phyloP scores from a whole-genome alignment of 2,888 invertebrate species.

The Macropis europaea region DNA sequence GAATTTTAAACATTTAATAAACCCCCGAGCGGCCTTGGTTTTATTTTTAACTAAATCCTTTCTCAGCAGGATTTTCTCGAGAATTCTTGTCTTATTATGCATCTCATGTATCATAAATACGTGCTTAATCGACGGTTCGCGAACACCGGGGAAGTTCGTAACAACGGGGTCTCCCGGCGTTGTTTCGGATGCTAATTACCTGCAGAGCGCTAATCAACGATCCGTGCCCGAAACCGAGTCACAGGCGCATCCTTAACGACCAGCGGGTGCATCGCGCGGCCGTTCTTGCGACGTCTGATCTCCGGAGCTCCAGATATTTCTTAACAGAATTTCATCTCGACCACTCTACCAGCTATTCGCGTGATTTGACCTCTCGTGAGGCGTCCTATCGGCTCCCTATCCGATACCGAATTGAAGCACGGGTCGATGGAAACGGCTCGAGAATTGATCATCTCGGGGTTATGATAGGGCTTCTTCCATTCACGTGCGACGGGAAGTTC shows the following conservation, averaged over 20 bases:
- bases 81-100: not conserved
- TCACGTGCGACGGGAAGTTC: not conserved
- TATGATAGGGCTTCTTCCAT: not conserved
- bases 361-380: not conserved
- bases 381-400: not conserved
- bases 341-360: not conserved
- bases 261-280: slow-evolving; percentile 5
- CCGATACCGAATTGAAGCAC: not conserved
- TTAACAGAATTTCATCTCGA: not conserved
- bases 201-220: slow-evolving; percentile 23
- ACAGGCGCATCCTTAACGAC: slow-evolving; percentile 19
- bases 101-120: not conserved
- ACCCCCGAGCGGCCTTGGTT: too few species aligned
- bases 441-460: not conserved
- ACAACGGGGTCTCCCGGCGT: not conserved
- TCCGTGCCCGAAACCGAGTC: not conserved
- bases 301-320: not conserved
- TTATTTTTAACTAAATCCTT: too few species aligned
- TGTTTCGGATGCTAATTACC: slow-evolving; percentile 22
- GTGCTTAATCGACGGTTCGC: slow-evolving; percentile 12
- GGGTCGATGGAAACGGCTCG: not conserved
- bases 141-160: not conserved
- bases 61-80: not conserved
- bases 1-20: too few species aligned
- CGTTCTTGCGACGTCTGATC: not conserved